Base-by-base conservation (phyloP, 2,888 invertebrate genomes). In the Fissipunctia ypsillon region DNA sequence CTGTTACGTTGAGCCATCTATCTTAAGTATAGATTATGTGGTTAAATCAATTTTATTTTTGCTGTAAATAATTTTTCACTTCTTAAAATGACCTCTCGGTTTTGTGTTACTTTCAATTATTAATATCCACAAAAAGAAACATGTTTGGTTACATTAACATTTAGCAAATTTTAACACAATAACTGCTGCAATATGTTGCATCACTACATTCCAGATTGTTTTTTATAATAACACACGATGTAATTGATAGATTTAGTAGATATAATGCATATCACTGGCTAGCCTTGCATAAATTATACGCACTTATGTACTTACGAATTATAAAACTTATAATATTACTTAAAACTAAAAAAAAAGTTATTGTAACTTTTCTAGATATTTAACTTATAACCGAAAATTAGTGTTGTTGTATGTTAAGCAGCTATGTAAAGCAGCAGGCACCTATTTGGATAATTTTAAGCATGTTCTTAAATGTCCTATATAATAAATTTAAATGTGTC, bases 201-300 rank as follows among this genome's bases (percentile, higher is more conserved):
- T 65, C 52, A 78, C 73, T 84, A 90, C 90, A 91, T 90, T 91
- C 91, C 91, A 90, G 81, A 77, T 83, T 83, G 67, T 80, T 81
- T 86, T 85, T 79, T 77, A 74, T 82, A 84, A 81, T 78, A 78
- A 81, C 79, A 67, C 82, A 69, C n/a, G 9, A 69, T 69, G 41
- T 82, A 81, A 86, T 67, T 82, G 56, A 78, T 87, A 85, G 79
- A 75, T 81, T 76, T 87, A 88, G 78, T 84, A 83, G 71, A 73
- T 84, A 84, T 86, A 85, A 91, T 88, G 92, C 93, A 92, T 93
- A 93, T 93, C 93, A 93, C 91, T 91, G 90, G 91, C 89, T 88
- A 90, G 89, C 91, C 88, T 89, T 89, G 89, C 90, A 89, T 89
- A 87, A 84, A 87, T 82, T 89, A 89, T 84, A 88, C 81, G 90